A percentile compares a stretch with the other conserved stretches of the same genome.
phyloP scores from a whole-genome alignment of 2,113 vertebrate genomes.

The Chionis minor region DNA sequence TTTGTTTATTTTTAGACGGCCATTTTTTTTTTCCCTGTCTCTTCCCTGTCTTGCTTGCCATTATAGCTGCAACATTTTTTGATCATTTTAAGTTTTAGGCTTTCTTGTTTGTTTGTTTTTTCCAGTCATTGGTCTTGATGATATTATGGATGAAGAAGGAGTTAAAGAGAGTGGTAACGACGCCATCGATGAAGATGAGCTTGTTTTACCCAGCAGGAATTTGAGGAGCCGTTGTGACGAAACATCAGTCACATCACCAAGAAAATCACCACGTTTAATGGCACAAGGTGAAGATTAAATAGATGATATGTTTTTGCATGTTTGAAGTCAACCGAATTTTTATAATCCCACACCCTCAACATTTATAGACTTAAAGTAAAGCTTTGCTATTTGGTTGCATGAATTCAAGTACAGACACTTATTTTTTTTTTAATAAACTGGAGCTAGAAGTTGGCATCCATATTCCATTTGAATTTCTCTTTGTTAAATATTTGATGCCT shows the following conservation, averaged over 20 bases:
- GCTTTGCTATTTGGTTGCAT: background rate
- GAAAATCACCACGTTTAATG: conserved; percentile 84
- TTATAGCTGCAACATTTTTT: background rate
- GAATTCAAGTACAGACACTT: background rate
- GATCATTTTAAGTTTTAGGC: conserved; percentile 41
- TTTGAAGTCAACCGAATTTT: background rate
- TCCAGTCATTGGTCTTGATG: conserved; percentile 81
- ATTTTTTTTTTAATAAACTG: background rate
- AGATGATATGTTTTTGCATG: background rate
- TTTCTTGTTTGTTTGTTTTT: conserved; percentile 43
- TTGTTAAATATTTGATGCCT: background rate
- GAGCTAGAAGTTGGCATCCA: background rate
- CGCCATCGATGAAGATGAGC: conserved; percentile 78
- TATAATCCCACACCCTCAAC: background rate
- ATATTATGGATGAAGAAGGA: conserved; percentile 82
- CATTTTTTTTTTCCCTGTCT: background rate
- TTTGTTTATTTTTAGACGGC: background rate
- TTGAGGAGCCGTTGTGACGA: conserved; percentile 77
- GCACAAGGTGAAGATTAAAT: conserved; percentile 76
- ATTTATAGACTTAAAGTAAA: background rate
- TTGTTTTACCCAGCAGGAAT: conserved; percentile 75
- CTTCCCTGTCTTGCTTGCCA: background rate
- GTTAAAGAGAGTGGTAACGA: conserved; percentile 80
- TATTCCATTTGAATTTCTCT: background rate
- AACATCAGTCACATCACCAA: conserved; percentile 73